A percentile compares a stretch with the other conserved stretches of the same genome.
These are phyloP conservation scores for Paracanthobrama guichenoti DNA, from an alignment of 2,113 vertebrate species.

Conservation along the genomic window DNA sequence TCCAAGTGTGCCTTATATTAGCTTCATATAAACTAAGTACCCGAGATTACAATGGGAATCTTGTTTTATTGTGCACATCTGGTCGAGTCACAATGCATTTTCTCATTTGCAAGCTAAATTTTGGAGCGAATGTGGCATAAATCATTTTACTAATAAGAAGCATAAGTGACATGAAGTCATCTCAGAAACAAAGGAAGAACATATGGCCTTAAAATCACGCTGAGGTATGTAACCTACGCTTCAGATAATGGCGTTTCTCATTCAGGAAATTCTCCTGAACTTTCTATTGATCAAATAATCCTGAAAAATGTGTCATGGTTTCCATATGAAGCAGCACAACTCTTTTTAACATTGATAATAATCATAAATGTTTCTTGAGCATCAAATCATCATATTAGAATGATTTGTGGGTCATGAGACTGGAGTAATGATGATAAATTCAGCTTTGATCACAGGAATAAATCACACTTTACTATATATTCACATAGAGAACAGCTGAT, in stretches of 20 bases:
- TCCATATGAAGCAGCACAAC: neutral
- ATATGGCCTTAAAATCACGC: constrained; percentile 97
- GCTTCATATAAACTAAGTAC: constrained; percentile 99
- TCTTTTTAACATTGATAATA: neutral
- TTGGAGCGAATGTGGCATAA: constrained; percentile 99
- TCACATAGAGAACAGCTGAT: neutral
- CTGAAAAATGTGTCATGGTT: neutral
- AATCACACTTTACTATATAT: neutral
- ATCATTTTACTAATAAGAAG: constrained; percentile 99
- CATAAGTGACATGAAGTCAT: constrained; percentile 99
- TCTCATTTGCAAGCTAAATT: constrained; percentile 99
- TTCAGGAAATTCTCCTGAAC: constrained; percentile 20
- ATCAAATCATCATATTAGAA: neutral
- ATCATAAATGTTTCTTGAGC: neutral
- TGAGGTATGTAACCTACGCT: constrained; percentile 78
- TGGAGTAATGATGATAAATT: neutral
- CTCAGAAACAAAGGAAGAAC: constrained; percentile 98
- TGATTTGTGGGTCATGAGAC: neutral
- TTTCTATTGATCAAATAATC: neutral
- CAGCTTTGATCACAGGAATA: neutral
- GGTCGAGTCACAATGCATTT: constrained; percentile 99
- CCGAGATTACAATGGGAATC: constrained; percentile 99
- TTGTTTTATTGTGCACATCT: constrained; percentile 99
- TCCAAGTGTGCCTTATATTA: constrained; percentile 97
- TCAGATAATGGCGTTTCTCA: constrained; percentile 58